Evolutionary conservation across 2,797 vertebrate genomes (phyloP).

Genomic region (Spatula versicolor): DNA sequence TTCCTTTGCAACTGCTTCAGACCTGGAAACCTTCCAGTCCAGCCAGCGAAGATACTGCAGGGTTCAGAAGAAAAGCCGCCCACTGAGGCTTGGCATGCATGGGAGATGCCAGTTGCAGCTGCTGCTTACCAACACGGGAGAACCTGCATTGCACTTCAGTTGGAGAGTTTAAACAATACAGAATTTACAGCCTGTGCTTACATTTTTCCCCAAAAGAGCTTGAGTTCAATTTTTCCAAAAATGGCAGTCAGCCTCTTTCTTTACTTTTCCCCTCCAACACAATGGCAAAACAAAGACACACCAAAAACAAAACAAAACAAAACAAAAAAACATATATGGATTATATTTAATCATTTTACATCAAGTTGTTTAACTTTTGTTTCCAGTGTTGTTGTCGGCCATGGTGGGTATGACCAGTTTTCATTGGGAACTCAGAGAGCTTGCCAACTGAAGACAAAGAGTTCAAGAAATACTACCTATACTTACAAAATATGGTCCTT

Average conservation of each 20-base stretch:
- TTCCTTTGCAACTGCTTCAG: conserved; percentile 10
- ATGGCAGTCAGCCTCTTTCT: neutral
- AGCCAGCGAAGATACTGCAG: neutral
- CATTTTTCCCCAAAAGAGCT: neutral
- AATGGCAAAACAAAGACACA: neutral
- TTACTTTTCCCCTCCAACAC: neutral
- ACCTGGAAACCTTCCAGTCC: conserved; percentile 4
- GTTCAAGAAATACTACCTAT: neutral
- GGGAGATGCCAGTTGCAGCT: neutral
- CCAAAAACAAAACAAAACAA: neutral
- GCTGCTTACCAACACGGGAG: neutral
- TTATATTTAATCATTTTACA: neutral
- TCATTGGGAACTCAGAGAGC: neutral
- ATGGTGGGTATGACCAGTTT: neutral
- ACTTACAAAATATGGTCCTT: neutral
- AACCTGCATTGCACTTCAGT: neutral
- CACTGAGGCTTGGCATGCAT: neutral
- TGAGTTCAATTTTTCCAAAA: neutral
- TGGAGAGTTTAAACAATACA: neutral
- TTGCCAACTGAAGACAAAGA: neutral
- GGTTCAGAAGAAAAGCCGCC: neutral
- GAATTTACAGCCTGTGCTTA: neutral
- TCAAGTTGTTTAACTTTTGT: neutral
- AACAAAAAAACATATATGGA: neutral
- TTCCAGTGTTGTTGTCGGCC: neutral